Conservation (phyloP, 2,797 vertebrate genomes). For the Cuculus canorus region DNA sequence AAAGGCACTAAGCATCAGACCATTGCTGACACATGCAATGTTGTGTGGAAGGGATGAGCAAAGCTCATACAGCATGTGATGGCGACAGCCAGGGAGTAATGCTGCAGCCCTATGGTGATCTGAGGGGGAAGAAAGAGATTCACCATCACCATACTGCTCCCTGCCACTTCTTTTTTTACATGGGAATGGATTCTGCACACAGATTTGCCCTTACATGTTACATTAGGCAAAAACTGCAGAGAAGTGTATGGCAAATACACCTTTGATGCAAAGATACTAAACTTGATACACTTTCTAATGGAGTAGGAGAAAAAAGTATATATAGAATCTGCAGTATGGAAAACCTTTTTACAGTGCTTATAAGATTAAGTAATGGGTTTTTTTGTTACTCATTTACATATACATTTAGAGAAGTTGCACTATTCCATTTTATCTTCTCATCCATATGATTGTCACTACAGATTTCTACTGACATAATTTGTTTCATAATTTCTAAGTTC, state of each 20-base stretch:
- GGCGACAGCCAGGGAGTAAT: neutral
- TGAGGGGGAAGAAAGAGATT: neutral
- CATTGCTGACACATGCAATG: neutral
- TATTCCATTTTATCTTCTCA: neutral
- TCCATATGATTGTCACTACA: neutral
- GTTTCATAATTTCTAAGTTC: neutral
- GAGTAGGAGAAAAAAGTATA: neutral
- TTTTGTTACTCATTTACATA: neutral
- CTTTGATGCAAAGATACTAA: neutral
- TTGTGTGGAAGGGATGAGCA: neutral
- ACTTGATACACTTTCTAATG: neutral
- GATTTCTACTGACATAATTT: neutral
- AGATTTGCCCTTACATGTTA: neutral
- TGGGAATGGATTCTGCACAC: accelerated
- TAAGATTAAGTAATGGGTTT: neutral
- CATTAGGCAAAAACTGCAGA: neutral
- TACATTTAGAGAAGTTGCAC: neutral
- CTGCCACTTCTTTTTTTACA: neutral
- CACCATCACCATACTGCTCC: neutral
- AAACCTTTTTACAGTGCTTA: neutral
- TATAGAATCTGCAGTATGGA: neutral
- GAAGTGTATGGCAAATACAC: neutral
- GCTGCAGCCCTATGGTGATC: neutral
- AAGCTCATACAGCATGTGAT: neutral
- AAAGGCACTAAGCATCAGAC: neutral